Base-by-base conservation (phyloP, 2,888 invertebrate genomes). In the Sycophila texana region DNA sequence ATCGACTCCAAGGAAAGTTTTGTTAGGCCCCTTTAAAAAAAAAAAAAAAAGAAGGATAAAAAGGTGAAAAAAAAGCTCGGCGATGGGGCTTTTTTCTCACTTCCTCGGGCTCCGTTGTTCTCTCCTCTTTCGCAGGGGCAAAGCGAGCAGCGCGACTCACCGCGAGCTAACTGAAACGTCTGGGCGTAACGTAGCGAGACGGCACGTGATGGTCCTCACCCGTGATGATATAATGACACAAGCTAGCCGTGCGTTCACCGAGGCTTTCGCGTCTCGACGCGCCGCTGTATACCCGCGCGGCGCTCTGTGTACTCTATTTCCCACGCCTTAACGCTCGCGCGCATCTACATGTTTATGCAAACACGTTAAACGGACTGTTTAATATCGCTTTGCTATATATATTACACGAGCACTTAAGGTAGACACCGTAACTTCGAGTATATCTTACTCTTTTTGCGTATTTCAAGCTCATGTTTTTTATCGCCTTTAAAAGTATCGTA, bases 201-300 rank as follows among this genome's bases (percentile, higher is more conserved):
- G 47, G 47, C 26, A 30, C 57, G 39, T 22, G 57, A 65, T 66
- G 58, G 58, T 49, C 51, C 22, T 49, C 30, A 39, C 7, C 22
- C 16, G 60, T 51, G 73, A 74, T 73, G 22, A 74, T 78, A 68
- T 74, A 74, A 78, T 53, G 68, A 75, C 49, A 26, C 20, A 55
- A 67, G 55, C 60, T 70, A 60, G 58, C 58, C 61, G 78, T 68
- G 68, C 68, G 55, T 68, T 61, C 49, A 30, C 26, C 55, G 61
- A 18, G 22, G 61, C 47, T 61, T 83, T 83, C 82, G 81, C 78
- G 82, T 79, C 82, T 80, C 67, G 79, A 74, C 83, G 80, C 77
- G 81, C 79, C 83, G 79, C 82, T 80, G 82, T 83, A 75, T 47
- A 71, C 79, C 68, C 68, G 63, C 76, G 18, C 26, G 30, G 10